Evolutionary conservation across 1,140 invertebrate species (phyloP), one percentile per base, ranked within the genome.

Genomic region (Listronotus bonariensis): DNA sequence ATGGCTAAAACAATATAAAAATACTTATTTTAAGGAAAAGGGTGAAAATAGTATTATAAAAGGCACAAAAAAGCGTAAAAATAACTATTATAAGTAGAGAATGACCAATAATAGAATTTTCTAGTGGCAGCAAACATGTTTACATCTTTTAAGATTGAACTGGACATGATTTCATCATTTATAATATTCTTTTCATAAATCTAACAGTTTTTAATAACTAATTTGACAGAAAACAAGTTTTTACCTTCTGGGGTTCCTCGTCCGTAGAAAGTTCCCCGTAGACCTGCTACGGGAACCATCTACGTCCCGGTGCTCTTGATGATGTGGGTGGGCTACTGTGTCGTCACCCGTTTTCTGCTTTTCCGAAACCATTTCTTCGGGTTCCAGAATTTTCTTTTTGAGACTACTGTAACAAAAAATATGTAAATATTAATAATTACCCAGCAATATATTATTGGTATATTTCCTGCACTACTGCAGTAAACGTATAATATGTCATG

Each of bases 251-350:
- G 73, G 79, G 58, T 71, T 75, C 82, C 26, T 81, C 80, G 18
- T 82, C 81, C 7, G 81, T 85, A 40, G 88, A 83, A 4, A 89
- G 80, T 74, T 88, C 87, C 69, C 87, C 88, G 87, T 87, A 72
- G 87, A 88, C 69, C 85, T 81, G 76, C 86, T 88, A 72, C 84
- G 84, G 66, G 80, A 81, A 67, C 84, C 83, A 59, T 83, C 84
- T 15, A 68, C 72, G 7, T 66, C 60, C 15, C 45, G 40, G 52
- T 62, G 61, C 34, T 67, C 63, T 38, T 52, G 64, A 7, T 63
- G 20, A 40, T 69, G 70, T 10, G 67, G 56, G 15, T 66, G 52
- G 38, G 46, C 41, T 17, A 67, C 65, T 4, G 36, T 26, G n/a
- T 34, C 53, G 53, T 76, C 72, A 31, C 65, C 67, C 12, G 64